These are phyloP conservation scores for Papilio glaucus DNA, from an alignment of 1,140 invertebrate species.

Conservation along the genomic window DNA sequence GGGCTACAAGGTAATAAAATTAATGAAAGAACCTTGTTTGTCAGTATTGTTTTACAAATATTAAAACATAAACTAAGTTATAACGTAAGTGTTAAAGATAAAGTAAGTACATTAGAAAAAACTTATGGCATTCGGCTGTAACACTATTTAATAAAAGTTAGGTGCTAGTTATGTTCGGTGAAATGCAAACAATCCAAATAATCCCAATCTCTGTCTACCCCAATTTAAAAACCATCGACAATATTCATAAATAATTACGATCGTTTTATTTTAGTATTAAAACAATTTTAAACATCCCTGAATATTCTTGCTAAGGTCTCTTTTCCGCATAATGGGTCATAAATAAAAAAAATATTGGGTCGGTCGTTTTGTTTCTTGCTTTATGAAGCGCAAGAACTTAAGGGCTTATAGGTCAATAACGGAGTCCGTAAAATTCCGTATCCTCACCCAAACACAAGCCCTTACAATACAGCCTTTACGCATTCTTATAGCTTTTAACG, in stretches of 20 bases:
- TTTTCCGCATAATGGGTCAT: neutral
- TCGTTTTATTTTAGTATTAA: too few species aligned
- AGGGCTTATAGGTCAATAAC: slow-evolving; percentile 21
- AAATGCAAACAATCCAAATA: too few species aligned
- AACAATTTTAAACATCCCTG: neutral
- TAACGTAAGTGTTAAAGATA: too few species aligned
- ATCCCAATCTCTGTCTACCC: too few species aligned
- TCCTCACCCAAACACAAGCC: slow-evolving; percentile 17
- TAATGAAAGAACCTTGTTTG: slow-evolving; percentile 16
- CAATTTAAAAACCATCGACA: too few species aligned
- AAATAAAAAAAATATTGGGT: slow-evolving; percentile 25
- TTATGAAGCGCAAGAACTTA: slow-evolving; percentile 25
- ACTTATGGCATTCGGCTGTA: too few species aligned
- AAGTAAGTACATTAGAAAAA: neutral
- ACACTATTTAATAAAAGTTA: too few species aligned
- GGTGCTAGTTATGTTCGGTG: too few species aligned
- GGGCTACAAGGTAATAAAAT: slow-evolving; percentile 23
- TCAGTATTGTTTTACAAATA: slow-evolving; percentile 13
- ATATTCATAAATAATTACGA: too few species aligned
- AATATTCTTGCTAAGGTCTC: neutral
- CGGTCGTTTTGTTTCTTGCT: slow-evolving; percentile 8
- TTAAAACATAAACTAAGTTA: neutral
- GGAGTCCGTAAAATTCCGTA: slow-evolving; percentile 19
- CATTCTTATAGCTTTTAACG: slow-evolving; percentile 15
- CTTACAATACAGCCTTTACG: slow-evolving; percentile 21